phyloP scores from a whole-genome alignment of 2,888 invertebrate species.

The Eupithecia inturbata region DNA sequence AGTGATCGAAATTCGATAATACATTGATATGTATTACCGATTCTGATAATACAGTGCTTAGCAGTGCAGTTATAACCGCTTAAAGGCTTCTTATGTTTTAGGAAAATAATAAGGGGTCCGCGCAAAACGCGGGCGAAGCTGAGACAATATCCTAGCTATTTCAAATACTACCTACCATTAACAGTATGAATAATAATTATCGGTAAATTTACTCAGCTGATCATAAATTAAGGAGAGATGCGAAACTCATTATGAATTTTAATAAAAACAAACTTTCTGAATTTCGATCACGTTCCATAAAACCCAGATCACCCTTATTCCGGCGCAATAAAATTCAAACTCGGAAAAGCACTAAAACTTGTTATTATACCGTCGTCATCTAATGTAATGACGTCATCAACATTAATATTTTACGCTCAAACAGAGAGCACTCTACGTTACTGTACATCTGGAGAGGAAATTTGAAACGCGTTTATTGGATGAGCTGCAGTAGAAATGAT shows the following conservation, averaged over 20 bases:
- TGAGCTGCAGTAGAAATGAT: slow-evolving; percentile 15
- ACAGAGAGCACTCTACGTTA: slow-evolving; percentile 10
- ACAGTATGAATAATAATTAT: background rate
- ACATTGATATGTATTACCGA: too few relatives aligned
- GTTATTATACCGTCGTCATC: slow-evolving; percentile 21
- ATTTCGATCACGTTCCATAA: slow-evolving; percentile 12
- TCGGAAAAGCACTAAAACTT: slow-evolving; percentile 9
- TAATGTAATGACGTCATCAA: slow-evolving; percentile 34
- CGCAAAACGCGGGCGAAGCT: too few relatives aligned
- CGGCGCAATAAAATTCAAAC: slow-evolving; percentile 11
- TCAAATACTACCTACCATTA: background rate
- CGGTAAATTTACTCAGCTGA: background rate
- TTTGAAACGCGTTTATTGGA: slow-evolving; percentile 33
- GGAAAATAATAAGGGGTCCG: too few relatives aligned
- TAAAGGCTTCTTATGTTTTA: too few relatives aligned
- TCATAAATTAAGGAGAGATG: slow-evolving; percentile 6
- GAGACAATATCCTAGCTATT: background rate
- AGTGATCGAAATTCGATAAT: too few relatives aligned
- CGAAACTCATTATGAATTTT: slow-evolving; percentile 12
- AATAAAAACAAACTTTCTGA: slow-evolving; percentile 14
- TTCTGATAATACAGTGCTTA: too few relatives aligned
- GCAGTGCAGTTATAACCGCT: too few relatives aligned
- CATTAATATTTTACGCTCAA: slow-evolving; percentile 27
- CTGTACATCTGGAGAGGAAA: slow-evolving; percentile 38
- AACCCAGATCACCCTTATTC: slow-evolving; percentile 13